Evolutionary conservation across 1,140 invertebrate genomes (phyloP).

Genomic region (Cecropterus lyciades): DNA sequence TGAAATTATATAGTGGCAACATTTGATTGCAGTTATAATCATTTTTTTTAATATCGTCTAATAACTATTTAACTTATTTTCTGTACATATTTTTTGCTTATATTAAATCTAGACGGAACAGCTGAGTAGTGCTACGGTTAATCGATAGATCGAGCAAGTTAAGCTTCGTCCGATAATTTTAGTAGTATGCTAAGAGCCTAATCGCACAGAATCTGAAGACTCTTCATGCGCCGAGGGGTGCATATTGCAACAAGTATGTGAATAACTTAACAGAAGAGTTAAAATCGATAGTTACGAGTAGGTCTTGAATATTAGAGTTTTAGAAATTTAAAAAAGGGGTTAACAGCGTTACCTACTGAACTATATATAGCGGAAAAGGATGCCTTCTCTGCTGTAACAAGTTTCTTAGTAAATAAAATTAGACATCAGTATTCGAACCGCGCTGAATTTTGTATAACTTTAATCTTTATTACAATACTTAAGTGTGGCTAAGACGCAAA

Average conservation of each 20-base stretch:
- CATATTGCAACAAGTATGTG: conserved; percentile 28
- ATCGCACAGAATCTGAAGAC: conserved; percentile 30
- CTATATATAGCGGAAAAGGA: neutral
- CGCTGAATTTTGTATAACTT: too few relatives aligned
- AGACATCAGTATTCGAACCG: too few relatives aligned
- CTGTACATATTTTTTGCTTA: conserved; percentile 13
- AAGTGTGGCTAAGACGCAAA: too few relatives aligned
- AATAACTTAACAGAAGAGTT: conserved; percentile 24
- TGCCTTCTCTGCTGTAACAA: too few relatives aligned
- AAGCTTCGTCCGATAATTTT: conserved; percentile 26
- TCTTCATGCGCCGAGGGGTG: conserved; percentile 8
- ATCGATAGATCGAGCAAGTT: conserved; percentile 33
- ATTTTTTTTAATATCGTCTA: too few relatives aligned
- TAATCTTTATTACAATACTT: too few relatives aligned
- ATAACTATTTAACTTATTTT: too few relatives aligned
- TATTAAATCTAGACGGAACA: neutral
- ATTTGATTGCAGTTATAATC: too few relatives aligned
- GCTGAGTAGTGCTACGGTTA: conserved; percentile 12
- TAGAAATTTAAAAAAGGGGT: conserved; percentile 17
- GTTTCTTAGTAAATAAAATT: too few relatives aligned
- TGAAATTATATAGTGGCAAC: too few relatives aligned
- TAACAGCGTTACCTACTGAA: neutral
- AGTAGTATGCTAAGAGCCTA: conserved; percentile 23
- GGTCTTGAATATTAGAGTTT: neutral
- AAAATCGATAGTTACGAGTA: conserved; percentile 12